These are phyloP conservation scores for Diachasmimorpha longicaudata DNA, from an alignment of 1,140 invertebrate species.

Conservation along the genomic window DNA sequence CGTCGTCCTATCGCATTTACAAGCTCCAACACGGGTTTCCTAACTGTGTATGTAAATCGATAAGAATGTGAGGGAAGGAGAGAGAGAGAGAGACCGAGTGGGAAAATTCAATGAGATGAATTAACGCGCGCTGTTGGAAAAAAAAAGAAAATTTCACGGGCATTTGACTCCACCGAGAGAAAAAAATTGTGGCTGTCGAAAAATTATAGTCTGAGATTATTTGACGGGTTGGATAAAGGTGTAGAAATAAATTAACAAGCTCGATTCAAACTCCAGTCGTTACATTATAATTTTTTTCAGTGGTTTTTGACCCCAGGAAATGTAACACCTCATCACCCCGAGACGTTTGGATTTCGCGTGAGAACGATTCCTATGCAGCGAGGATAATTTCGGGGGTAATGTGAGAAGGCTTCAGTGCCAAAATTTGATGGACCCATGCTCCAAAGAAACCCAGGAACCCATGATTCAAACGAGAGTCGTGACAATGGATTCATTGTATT, in stretches of 20 bases:
- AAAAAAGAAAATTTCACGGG: no score
- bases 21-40: constrained; percentile 21
- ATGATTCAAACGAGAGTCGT: no score
- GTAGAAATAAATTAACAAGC: not conserved
- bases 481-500: no score
- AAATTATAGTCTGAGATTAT: no score
- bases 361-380: constrained; percentile 30
- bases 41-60: constrained; percentile 22
- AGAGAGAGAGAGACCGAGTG: not conserved
- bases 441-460: not conserved
- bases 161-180: no score
- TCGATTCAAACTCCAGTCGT: not conserved
- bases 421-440: not conserved
- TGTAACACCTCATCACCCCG: constrained; percentile 28
- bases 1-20: constrained; percentile 26
- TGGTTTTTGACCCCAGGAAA: not conserved
- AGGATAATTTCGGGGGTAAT: not conserved
- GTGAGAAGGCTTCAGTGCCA: not conserved
- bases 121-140: not conserved
- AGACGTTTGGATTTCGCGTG: constrained; percentile 27
- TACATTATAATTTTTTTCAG: not conserved
- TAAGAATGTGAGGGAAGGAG: not conserved
- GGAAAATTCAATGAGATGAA: not conserved
- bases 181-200: no score
- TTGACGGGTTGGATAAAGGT: no score